Percentiles rank a stretch among this genome's conserved stretches.
phyloP scores from a whole-genome alignment of 2,113 vertebrate genomes.

The Nyctereutes procyonoides region DNA sequence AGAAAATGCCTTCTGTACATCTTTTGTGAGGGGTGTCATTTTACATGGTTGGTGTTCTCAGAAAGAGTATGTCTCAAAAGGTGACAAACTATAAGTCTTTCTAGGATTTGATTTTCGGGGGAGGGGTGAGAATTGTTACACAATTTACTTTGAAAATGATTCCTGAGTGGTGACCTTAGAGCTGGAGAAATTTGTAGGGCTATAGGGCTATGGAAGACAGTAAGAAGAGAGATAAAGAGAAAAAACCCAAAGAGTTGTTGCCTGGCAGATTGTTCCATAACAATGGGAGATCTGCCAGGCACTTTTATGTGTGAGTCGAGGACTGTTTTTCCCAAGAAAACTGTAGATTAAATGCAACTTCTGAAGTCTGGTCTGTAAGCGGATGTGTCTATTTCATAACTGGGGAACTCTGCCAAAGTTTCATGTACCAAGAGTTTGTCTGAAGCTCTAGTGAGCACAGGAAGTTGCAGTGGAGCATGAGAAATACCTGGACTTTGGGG shows the following conservation, averaged over 20 bases:
- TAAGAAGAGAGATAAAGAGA: slow-evolving; percentile 74
- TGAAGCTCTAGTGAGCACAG: neutral
- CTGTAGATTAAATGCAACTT: slow-evolving; percentile 69
- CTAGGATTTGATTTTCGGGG: slow-evolving; percentile 69
- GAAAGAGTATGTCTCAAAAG: slow-evolving; percentile 64
- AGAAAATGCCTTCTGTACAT: slow-evolving; percentile 71
- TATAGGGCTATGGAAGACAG: neutral
- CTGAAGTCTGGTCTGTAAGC: slow-evolving; percentile 72
- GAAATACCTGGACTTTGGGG: neutral
- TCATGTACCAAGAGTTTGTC: neutral
- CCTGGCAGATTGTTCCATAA: slow-evolving; percentile 79
- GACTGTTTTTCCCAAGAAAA: slow-evolving; percentile 82
- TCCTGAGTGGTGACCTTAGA: slow-evolving; percentile 81
- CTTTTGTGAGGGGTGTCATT: slow-evolving; percentile 46
- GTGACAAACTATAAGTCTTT: slow-evolving; percentile 71
- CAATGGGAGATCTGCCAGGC: slow-evolving; percentile 81
- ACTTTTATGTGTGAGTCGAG: slow-evolving; percentile 83
- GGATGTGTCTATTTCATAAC: slow-evolving; percentile 38
- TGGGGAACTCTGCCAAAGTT: neutral
- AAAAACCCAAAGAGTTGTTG: slow-evolving; percentile 60
- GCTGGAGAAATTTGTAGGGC: slow-evolving; percentile 7
- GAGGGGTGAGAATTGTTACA: neutral
- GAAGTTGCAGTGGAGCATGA: neutral
- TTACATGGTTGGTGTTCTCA: neutral
- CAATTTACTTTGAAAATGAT: slow-evolving; percentile 74